A percentile compares a stretch with the other conserved stretches of the same genome.
phyloP scores from a whole-genome alignment of 2,113 vertebrate species.

The Dicentrarchus labrax region DNA sequence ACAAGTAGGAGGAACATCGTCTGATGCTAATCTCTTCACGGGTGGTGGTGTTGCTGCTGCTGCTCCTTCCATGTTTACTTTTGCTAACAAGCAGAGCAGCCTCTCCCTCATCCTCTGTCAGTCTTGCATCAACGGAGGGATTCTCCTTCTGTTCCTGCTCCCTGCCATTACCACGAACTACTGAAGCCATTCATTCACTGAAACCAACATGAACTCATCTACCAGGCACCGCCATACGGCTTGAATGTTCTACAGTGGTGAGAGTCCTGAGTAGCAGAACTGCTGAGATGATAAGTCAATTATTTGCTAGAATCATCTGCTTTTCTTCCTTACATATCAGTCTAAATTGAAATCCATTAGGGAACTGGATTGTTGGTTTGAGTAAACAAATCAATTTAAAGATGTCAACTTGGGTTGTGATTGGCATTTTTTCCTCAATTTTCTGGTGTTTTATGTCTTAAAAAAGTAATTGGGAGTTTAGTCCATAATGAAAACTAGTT shows the following conservation, averaged over 20 bases:
- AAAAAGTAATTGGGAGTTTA: background rate
- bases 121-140: slow-evolving; percentile 27
- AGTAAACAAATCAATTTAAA: background rate
- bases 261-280: background rate
- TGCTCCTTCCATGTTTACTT: slow-evolving; percentile 21
- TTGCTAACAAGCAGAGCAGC: slow-evolving; percentile 50
- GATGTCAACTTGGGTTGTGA: background rate
- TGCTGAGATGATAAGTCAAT: background rate
- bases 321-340: background rate
- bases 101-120: slow-evolving; percentile 8
- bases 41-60: slow-evolving; percentile 23
- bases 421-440: background rate
- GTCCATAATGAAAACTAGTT: background rate
- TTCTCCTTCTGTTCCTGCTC: slow-evolving; percentile 13
- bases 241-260: background rate
- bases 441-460: background rate
- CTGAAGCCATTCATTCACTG: background rate
- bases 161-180: slow-evolving; percentile 7
- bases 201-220: slow-evolving; percentile 1
- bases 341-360: background rate
- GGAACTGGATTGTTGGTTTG: background rate
- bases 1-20: background rate
- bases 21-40: slow-evolving; percentile 34
- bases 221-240: background rate
- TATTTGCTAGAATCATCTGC: background rate